A percentile compares a stretch with the other conserved stretches of the same genome.
Evolutionary conservation across 2,888 invertebrate genomes (phyloP).

Genomic region (Protophormia terraenovae): DNA sequence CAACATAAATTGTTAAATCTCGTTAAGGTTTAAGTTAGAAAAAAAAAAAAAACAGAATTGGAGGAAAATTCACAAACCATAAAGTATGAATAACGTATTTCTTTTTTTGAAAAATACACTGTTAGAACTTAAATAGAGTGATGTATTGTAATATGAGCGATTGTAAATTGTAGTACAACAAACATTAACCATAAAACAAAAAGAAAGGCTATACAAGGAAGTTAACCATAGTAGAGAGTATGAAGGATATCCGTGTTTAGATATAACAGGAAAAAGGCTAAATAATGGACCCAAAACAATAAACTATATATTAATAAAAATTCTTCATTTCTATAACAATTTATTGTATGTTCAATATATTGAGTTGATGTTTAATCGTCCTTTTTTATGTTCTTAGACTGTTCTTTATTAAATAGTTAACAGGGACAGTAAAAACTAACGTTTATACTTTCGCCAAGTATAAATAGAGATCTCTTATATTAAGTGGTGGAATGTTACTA

Average conservation of each 20-base stretch:
- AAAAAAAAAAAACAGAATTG: neutral
- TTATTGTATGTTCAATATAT: too few relatives aligned
- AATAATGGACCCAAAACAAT: too few relatives aligned
- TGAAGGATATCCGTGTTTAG: conserved; percentile 73
- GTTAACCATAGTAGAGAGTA: conserved; percentile 23
- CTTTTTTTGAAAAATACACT: conserved; percentile 69
- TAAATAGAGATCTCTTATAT: neutral
- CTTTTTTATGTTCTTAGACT: conserved; percentile 1
- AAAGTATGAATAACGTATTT: conserved; percentile 55
- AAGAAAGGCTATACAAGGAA: neutral
- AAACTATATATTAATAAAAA: neutral
- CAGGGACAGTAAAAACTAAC: conserved; percentile 31
- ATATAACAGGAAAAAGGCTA: too few relatives aligned
- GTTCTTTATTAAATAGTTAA: conserved; percentile 40
- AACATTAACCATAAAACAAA: neutral
- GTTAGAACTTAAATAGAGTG: neutral
- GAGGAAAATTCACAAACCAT: conserved; percentile 64
- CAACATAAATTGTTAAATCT: conserved; percentile 66
- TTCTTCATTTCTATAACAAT: too few relatives aligned
- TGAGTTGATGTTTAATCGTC: neutral
- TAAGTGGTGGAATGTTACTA: conserved; percentile 26
- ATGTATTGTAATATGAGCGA: conserved; percentile 1
- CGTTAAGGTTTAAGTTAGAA: conserved; percentile 52
- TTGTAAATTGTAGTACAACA: neutral
- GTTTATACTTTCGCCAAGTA: conserved; percentile 15